Percentiles rank a stretch among this genome's conserved stretches.
phyloP scores from a whole-genome alignment of 2,113 vertebrate species.

The Chaetura pelagica region DNA sequence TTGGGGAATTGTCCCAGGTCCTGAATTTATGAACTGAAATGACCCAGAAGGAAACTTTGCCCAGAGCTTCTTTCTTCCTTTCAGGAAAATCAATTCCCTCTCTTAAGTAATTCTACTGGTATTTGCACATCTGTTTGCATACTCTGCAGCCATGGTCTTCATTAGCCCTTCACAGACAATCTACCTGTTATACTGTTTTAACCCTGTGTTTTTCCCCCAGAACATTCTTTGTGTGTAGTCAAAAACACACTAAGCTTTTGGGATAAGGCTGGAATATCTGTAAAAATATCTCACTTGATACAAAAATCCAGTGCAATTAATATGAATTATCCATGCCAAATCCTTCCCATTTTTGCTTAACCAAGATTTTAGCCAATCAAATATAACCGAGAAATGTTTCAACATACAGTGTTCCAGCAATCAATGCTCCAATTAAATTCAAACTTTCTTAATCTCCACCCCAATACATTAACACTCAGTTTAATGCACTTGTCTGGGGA shows the following conservation, averaged over 20 bases:
- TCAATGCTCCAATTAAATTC: background rate
- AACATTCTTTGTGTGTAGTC: background rate
- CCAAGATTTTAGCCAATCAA: background rate
- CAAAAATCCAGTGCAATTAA: background rate
- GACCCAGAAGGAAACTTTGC: accelerated
- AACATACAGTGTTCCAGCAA: background rate
- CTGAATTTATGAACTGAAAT: conserved; percentile 50
- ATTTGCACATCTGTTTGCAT: background rate
- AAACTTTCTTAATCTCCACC: background rate
- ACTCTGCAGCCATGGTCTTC: background rate
- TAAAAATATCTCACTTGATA: background rate
- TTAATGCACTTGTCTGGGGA: background rate
- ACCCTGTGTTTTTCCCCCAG: background rate
- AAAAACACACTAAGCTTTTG: background rate
- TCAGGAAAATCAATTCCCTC: background rate
- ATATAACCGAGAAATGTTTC: background rate
- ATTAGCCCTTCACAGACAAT: background rate
- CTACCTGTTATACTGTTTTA: background rate
- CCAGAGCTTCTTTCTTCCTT: background rate
- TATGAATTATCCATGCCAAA: background rate
- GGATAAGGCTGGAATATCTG: background rate
- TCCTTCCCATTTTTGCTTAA: background rate
- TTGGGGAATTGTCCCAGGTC: conserved; percentile 68
- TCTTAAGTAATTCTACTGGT: background rate
- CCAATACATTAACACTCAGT: background rate